Conservation (phyloP, 2,113 vertebrate species). For the Corythoichthys haematopterus region DNA sequence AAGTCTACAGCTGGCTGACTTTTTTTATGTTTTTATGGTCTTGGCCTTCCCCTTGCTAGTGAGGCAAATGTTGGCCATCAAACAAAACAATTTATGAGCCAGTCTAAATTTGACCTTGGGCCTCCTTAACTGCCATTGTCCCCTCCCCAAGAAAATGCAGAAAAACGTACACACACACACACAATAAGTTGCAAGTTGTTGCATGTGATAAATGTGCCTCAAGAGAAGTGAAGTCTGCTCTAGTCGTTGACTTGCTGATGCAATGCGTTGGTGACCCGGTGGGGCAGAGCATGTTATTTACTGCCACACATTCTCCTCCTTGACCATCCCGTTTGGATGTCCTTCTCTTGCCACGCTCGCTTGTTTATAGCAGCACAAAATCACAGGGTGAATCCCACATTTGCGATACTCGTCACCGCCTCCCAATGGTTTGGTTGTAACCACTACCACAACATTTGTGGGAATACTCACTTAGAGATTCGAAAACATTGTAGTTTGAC, state of each 20-base stretch:
- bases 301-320: slow-evolving; percentile 46
- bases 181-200: slow-evolving; percentile 29
- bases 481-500: background rate
- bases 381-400: slow-evolving; percentile 23
- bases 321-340: slow-evolving; percentile 37
- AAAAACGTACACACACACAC: slow-evolving; percentile 38
- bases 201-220: slow-evolving; percentile 11
- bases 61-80: slow-evolving; percentile 75
- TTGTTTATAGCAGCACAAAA: slow-evolving; percentile 49
- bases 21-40: slow-evolving; percentile 75
- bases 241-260: slow-evolving; percentile 21
- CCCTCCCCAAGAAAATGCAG: slow-evolving; percentile 43
- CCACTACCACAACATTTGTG: background rate
- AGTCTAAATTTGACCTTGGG: slow-evolving; percentile 77
- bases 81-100: slow-evolving; percentile 75
- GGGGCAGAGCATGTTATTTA: slow-evolving; percentile 52
- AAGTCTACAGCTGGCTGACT: slow-evolving; percentile 49
- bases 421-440: slow-evolving; percentile 2
- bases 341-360: slow-evolving; percentile 29
- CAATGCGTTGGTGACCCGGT: slow-evolving; percentile 40
- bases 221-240: slow-evolving; percentile 12
- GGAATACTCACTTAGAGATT: background rate
- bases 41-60: slow-evolving; percentile 75
- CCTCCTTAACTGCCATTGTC: slow-evolving; percentile 65
- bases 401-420: slow-evolving; percentile 4